Percentiles rank a stretch among this genome's conserved stretches.
Conservation (phyloP, 2,797 vertebrate genomes). For the Danionella dracula region DNA sequence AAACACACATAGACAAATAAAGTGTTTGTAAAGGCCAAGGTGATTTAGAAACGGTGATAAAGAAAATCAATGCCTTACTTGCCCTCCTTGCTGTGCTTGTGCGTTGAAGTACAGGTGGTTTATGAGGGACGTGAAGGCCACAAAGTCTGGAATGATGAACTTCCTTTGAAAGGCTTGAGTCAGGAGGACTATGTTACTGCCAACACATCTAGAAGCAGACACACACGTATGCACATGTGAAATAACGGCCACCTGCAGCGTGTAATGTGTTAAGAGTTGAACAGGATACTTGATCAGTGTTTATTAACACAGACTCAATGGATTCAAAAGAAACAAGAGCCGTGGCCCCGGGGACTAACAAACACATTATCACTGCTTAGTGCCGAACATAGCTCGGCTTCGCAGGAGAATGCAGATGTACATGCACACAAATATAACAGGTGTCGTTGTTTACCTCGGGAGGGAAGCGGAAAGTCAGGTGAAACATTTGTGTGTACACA, state of each 20-base stretch:
- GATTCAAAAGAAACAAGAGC: neutral
- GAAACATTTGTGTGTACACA: neutral
- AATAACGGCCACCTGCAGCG: neutral
- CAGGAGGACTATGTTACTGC: constrained; percentile 82
- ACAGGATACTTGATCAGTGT: neutral
- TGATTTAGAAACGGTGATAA: neutral
- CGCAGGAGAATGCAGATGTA: neutral
- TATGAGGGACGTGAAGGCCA: constrained; percentile 73
- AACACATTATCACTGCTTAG: neutral
- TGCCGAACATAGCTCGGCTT: neutral
- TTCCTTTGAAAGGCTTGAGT: constrained; percentile 85
- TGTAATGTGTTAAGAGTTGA: constrained; percentile 4
- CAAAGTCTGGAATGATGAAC: constrained; percentile 87
- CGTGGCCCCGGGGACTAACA: neutral
- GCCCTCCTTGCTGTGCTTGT: constrained; percentile 66
- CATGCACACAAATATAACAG: constrained; percentile 4
- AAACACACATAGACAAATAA: constrained; percentile 6
- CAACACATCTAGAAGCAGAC: constrained; percentile 69
- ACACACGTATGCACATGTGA: constrained; percentile 16
- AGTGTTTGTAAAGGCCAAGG: neutral
- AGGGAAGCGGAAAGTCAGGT: neutral
- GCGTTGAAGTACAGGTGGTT: constrained; percentile 73
- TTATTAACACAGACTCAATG: neutral
- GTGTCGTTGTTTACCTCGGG: neutral
- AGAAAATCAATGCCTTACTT: constrained; percentile 55